A percentile compares a stretch with the other conserved stretches of the same genome.
Evolutionary conservation across 2,797 vertebrate species (phyloP).

Genomic region (Silurus lanzhouensis): DNA sequence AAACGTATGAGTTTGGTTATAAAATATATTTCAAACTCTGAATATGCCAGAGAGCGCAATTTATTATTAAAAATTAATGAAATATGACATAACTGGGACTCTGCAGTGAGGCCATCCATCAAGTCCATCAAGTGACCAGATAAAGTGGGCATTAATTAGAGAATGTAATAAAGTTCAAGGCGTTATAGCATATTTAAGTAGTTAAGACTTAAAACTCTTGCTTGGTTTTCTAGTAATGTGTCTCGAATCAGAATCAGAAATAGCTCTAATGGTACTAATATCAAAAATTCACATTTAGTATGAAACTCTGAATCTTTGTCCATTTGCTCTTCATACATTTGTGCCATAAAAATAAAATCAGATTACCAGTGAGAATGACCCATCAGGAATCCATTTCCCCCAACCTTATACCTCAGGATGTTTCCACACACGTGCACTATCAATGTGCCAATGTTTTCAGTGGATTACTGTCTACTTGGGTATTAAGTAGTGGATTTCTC

Average conservation of each 20-base stretch:
- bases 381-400: conserved; percentile 20
- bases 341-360: conserved; percentile 42
- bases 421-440: conserved; percentile 6
- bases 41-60: not conserved
- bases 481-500: conserved; percentile 8
- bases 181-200: not conserved
- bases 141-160: not conserved
- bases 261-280: not conserved
- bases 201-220: not conserved
- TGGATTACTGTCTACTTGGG: conserved; percentile 6
- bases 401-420: conserved; percentile 27
- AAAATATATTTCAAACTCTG: not conserved
- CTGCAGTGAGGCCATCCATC: not conserved
- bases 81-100: not conserved
- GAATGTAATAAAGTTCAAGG: not conserved
- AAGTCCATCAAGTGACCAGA: not conserved
- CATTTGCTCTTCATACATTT: conserved; percentile 21
- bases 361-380: not conserved
- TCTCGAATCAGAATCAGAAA: too few relatives aligned
- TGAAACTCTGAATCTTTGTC: conserved; percentile 16
- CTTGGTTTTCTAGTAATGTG: not conserved
- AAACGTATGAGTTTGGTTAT: not conserved
- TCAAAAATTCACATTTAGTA: not conserved
- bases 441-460: conserved; percentile 32
- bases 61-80: not conserved